Evolutionary conservation across 2,113 vertebrate species (phyloP), one percentile per base, ranked within the genome.

Genomic region (Melanostigma gelatinosum): DNA sequence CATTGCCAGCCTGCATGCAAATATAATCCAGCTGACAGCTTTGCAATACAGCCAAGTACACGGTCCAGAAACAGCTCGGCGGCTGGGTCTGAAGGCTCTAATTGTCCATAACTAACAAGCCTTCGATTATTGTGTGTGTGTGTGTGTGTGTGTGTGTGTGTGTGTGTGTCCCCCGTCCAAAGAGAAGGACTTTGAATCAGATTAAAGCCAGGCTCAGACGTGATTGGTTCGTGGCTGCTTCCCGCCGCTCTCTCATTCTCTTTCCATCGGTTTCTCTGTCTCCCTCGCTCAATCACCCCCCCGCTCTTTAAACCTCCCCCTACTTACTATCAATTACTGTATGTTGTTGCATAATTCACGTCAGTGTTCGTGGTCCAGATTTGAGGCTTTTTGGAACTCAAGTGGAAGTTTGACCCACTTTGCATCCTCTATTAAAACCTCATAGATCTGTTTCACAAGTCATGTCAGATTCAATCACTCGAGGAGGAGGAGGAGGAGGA

Each of bases 181-280:
- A 68, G 68, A 60, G 27, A 38, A 55, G 38, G 57, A 61, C 85
- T 86, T 78, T 83, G 70, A 74, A 69, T 73, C 38, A 65, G 78
- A 87, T 86, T 70, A 88, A 85, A 90, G 83, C 73, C 90, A 90
- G 83, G 76, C 69, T 79, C 76, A 68, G 36, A 81, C 54, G 74
- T 80, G 72, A 80, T 72, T 73, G 72, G 27, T 80, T 75, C 68
- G 79, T 68, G 86, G 74, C 83, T 79, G 87, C 64, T 87, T 88
- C 80, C 82, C 84, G 77, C 77, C 42, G 52, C 67, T 48, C 60
- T 78, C 18, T 54, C 36, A 4, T 24, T 74, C 66, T 60, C 48
- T 86, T 71, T 78, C 50, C 42, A 57, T 89, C 77, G 67, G 22
- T 61, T 54, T 75, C 50, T 78, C 48, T 65, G 24, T 13, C 48